Evolutionary conservation across 2,888 invertebrate genomes (phyloP), one percentile per base, ranked within the genome.

Genomic region (Polymixis lichenea): DNA sequence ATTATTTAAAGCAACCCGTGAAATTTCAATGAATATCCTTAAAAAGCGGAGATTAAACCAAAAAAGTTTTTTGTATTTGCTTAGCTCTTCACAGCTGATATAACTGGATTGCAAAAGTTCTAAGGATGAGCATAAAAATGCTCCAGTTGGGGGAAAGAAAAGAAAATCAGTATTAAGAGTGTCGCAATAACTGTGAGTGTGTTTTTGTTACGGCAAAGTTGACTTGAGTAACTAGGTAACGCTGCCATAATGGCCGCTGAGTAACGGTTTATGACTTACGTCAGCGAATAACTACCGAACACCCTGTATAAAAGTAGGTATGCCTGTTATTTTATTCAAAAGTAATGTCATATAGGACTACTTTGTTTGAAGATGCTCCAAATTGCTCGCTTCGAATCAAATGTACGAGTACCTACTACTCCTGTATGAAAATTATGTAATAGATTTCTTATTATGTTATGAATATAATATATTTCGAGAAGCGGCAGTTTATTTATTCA

Each of bases 81-180:
- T 95, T 95, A 94, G 93, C 94, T 93, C 94, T 95, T 95, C 95
- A 95, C 94, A 93, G 95, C 93, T 95, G 96, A 96, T 95, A 95
- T 96, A 96, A 96, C 96, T 96, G 96, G 95, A 96, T 96, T 96
- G 96, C 95, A 92, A 96, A 96, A 96, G 96, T 96, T 96, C 93
- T 85, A 89, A 93, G 95, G 95, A 96, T 95, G 95, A 95, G 95
- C 94, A 95, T 95, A 95, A 96, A 95, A 96, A 95, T 95, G 92
- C 92, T 94, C 89, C 90, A 93, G 93, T 93, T 90, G 90, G 91
- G 92, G 90, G 89, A 89, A 91, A 92, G 92, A 92, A 93, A 94
- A 93, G 91, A 91, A 93, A 94, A 94, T 94, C 94, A 93, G 94
- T 92, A 93, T 93, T 93, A 94, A 92, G 92, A 92, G 92, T 94